Evolutionary conservation across 2,888 invertebrate genomes (phyloP), one percentile per base, ranked within the genome.

Genomic region (Callyntrura sp.): DNA sequence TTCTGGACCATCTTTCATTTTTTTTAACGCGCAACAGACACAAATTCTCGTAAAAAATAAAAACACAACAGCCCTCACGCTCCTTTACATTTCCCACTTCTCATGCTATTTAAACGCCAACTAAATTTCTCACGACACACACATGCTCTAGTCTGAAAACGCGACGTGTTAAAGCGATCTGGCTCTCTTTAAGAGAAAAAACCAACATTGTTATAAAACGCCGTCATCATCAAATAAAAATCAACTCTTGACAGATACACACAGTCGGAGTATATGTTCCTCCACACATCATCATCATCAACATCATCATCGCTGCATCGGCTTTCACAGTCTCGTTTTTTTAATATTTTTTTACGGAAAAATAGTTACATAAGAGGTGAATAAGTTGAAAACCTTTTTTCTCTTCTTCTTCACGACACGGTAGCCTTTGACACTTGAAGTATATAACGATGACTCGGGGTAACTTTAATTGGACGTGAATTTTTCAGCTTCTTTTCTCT

Each of bases 381-480:
- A 51, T 51, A 51, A 1, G 14, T 14, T 45, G 57, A 57, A n/a
- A n/a, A 70, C 43, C 45, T 35, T 70, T 70, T 70, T 70, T 9
- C n/a, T 60, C 6, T 65, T 65, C 1, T 25, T 68, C 35, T 68
- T 68, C 3, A 60, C 11, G 11, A 14, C 25, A 62, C 62, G 35
- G 35, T 65, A 68, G 68, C 68, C 68, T 68, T 68, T 68, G 68
- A 68, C 68, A 68, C 28, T 65, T n/a, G 35, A 57, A 57, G 57
- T n/a, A 20, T 35, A n/a, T n/a, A n/a, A 81, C 12, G n/a, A 60
- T 45, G 48, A 68, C 65, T 85, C 60, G 57, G 76, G 73, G 62
- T 85, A 43, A 68, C 55, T 88, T 88, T 88, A 88, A 83, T 88
- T 88, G 83, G 88, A 76, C 88, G 48, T 51, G 73, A 25, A 78